Percentiles rank a stretch among this genome's conserved stretches.
Conservation (phyloP, 2,888 invertebrate species). For the Cabera pusaria region DNA sequence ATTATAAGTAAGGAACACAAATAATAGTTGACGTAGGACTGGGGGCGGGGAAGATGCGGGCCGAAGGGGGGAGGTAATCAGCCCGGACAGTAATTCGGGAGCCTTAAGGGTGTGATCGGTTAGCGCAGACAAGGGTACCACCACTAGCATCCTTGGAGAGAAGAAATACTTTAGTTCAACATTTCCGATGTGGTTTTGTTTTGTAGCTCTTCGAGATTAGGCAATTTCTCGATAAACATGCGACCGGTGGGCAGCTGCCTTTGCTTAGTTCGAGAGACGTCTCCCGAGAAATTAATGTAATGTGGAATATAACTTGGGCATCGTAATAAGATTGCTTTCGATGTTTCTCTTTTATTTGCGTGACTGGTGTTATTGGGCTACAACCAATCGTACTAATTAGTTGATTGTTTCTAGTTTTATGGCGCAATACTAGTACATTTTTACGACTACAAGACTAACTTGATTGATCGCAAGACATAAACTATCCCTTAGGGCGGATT, state of each 20-base stretch:
- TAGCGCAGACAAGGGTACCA: conserved; percentile 79
- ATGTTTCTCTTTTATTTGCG: conserved; percentile 65
- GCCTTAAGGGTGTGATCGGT: conserved; percentile 82
- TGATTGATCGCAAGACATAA: conserved; percentile 23
- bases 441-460: conserved; percentile 22
- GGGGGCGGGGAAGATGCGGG: conserved; percentile 47
- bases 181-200: conserved; percentile 81
- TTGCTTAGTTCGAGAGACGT: conserved; percentile 73
- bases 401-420: conserved; percentile 35
- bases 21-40: conserved; percentile 76
- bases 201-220: conserved; percentile 81
- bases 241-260: conserved; percentile 71
- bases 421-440: conserved; percentile 21
- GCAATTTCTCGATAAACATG: conserved; percentile 80
- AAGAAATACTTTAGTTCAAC: conserved; percentile 81
- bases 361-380: conserved; percentile 58
- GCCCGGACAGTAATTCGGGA: conserved; percentile 80
- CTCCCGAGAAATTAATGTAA: conserved; percentile 80
- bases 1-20: conserved; percentile 80
- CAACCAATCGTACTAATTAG: conserved; percentile 43
- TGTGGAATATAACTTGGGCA: conserved; percentile 70
- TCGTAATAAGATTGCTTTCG: conserved; percentile 68
- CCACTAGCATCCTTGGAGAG: conserved; percentile 75
- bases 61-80: conserved; percentile 65
- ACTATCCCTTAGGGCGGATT: conserved; percentile 11